phyloP scores from a whole-genome alignment of 2,888 invertebrate species.

The Pristionchus maxplancki region DNA sequence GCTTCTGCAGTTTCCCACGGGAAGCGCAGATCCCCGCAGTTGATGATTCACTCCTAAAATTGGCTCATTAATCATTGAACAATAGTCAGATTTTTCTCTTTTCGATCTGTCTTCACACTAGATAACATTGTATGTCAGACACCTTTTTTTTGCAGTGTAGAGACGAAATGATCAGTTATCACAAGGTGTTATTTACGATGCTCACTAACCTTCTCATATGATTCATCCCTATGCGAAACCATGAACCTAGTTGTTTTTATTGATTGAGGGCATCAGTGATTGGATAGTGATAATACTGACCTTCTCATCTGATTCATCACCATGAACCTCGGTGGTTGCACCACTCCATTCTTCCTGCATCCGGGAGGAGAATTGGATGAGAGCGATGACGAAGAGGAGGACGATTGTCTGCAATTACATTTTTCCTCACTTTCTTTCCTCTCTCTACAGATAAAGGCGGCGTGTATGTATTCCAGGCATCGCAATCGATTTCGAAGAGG shows the following conservation, averaged over 20 bases:
- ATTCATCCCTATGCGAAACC: no score
- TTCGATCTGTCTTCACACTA: no score
- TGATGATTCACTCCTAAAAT: slow-evolving; percentile 8
- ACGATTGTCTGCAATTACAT: no score
- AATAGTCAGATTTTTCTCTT: background rate
- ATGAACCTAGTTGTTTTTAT: no score
- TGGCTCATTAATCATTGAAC: background rate
- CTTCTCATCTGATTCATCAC: slow-evolving; percentile 13
- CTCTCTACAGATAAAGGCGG: no score
- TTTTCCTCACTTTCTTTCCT: background rate
- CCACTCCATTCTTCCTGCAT: slow-evolving; percentile 40
- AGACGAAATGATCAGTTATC: no score
- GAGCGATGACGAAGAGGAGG: slow-evolving; percentile 26
- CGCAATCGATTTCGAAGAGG: background rate
- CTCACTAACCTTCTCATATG: no score
- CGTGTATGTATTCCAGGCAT: background rate
- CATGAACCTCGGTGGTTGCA: slow-evolving; percentile 27
- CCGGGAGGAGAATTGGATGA: slow-evolving; percentile 39
- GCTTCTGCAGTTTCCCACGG: slow-evolving; percentile 19
- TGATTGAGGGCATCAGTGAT: no score
- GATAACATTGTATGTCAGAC: no score
- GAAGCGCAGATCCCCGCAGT: background rate
- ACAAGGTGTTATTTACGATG: no score
- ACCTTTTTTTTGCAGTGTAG: no score
- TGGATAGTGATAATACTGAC: no score